phyloP scores from a whole-genome alignment of 2,888 invertebrate genomes.

The Nymphalis polychloros region DNA sequence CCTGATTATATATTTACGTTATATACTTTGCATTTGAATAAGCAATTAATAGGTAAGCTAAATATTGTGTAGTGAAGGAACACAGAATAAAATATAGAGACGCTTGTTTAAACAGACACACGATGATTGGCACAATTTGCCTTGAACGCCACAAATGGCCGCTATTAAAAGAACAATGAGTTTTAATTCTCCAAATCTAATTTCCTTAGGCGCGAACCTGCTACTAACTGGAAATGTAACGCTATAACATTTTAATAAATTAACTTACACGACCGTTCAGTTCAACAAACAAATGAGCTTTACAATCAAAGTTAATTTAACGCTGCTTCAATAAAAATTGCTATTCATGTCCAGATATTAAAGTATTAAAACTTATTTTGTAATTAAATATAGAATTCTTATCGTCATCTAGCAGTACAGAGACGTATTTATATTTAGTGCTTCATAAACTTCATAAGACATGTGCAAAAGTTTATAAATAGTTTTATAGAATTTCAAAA shows the following conservation, averaged over 20 bases:
- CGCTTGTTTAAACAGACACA: constrained; percentile 38
- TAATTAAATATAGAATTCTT: constrained; percentile 9
- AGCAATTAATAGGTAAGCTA: no score
- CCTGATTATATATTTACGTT: neutral
- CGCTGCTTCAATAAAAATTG: constrained; percentile 13
- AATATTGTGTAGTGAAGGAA: neutral
- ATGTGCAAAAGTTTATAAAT: constrained; percentile 35
- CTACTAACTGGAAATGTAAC: constrained; percentile 69
- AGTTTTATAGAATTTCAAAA: constrained; percentile 40
- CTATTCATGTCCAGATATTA: constrained; percentile 18
- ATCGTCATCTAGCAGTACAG: constrained; percentile 8
- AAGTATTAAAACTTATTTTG: constrained; percentile 3
- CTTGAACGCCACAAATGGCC: constrained; percentile 78
- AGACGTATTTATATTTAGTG: constrained; percentile 10
- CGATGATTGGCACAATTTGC: constrained; percentile 77
- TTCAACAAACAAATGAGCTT: constrained; percentile 21
- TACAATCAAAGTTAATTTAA: constrained; percentile 16
- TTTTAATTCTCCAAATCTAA: constrained; percentile 80
- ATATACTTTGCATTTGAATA: neutral
- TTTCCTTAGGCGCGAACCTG: constrained; percentile 73
- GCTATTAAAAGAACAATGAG: constrained; percentile 81
- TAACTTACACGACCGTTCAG: constrained; percentile 40
- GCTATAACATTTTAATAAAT: constrained; percentile 58
- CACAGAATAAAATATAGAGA: neutral
- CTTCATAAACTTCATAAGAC: constrained; percentile 31